Base-by-base conservation (phyloP, 2,888 invertebrate genomes). In the Agrochola macilenta region DNA sequence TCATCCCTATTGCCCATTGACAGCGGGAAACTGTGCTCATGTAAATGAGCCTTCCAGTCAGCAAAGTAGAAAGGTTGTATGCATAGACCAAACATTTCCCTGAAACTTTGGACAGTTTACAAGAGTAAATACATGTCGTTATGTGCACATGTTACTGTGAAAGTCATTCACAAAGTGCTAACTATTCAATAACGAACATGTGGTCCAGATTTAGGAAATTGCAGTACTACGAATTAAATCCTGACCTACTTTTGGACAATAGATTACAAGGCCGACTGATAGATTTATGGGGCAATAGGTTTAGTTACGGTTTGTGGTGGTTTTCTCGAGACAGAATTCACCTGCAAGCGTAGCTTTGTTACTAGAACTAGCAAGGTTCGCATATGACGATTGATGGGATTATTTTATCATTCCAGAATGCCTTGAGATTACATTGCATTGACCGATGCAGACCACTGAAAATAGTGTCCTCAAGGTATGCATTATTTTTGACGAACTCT, bases 161-260 rank as follows among this genome's bases (percentile, higher is more conserved):
- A 20, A 20, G 3, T 17, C 17, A 26, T 17, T 52, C 14, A 49
- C 11, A 52, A 4, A 39, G 17, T 49, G 46, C 17, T n/a, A 17
- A 49, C 43, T 23, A 39, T 26, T 46, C 11, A 26, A 49, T 30
- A 14, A 8, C 9, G n/a, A 23, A 49, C n/a, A 52, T 52, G n/a
- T 54, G 5, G 66, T 17, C 26, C 1, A 12, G 46, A 64, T 49
- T 8, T n/a, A 30, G 64, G 57, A 75, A 49, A 75, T 17, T 30
- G 39, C 20, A 39, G n/a, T 57, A 9, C n/a, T 57, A 9, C n/a
- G 7, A 30, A 26, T 81, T 52, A n/a, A 75, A 58, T 75, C 9
- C n/a, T 75, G 64, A 58, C 82, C 82, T 76, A 43, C n/a, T 81
- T 78, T 57, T 12, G 20, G 5, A 74, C 39, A 57, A 39, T 39